Percentiles rank a stretch among this genome's conserved stretches.
phyloP scores from a whole-genome alignment of 2,113 vertebrate genomes.

The Alces alces region DNA sequence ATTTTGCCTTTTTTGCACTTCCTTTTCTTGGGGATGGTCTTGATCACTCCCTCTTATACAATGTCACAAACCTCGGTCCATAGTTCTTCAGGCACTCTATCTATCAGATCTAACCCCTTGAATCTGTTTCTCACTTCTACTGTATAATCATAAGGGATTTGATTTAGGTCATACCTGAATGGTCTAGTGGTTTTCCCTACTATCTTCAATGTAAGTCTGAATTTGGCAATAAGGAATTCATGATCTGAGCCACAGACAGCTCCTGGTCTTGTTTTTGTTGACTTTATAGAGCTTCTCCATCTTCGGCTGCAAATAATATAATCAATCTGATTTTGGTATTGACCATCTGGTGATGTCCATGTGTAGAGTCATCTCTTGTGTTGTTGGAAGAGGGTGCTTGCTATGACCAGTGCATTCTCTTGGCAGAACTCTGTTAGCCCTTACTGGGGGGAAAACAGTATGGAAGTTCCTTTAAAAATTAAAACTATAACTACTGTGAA shows the following conservation, averaged over 20 bases:
- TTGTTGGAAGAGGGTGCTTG: not conserved
- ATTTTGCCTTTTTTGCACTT: not conserved
- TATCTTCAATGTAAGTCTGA: not conserved
- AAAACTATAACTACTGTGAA: not conserved
- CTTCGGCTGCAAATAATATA: not conserved
- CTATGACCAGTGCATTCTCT: not conserved
- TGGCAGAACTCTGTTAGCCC: not conserved
- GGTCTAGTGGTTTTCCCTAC: not conserved
- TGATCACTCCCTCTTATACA: not conserved
- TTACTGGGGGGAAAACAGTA: not conserved
- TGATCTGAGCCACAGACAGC: not conserved
- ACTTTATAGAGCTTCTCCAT: not conserved
- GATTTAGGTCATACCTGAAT: not conserved
- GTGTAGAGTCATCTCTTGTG: not conserved
- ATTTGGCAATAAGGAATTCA: not conserved
- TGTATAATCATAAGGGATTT: not conserved
- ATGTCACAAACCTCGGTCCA: not conserved
- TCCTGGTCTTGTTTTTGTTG: not conserved
- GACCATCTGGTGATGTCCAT: not conserved
- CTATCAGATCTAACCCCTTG: not conserved
- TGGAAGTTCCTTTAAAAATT: not conserved
- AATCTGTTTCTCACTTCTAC: not conserved
- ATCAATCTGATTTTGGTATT: not conserved
- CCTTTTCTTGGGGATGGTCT: not conserved
- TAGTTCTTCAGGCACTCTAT: not conserved